Conservation (phyloP, 2,113 vertebrate species). For the Protomyctophum bolini region DNA sequence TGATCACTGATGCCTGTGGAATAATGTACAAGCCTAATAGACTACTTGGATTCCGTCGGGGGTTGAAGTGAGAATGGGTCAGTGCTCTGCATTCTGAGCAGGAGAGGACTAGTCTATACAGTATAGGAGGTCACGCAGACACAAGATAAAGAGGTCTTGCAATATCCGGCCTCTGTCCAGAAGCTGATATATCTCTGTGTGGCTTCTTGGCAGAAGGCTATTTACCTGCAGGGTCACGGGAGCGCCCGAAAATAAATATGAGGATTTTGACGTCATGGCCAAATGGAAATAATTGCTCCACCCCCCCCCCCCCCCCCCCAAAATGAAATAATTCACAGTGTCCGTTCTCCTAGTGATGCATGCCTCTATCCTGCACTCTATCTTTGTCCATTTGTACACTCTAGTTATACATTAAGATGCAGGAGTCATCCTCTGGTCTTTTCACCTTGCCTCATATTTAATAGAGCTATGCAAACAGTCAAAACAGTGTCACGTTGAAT, state of each 20-base stretch:
- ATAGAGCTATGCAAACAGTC: conserved; percentile 15
- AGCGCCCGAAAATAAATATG: neutral
- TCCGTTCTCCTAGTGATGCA: too few species aligned
- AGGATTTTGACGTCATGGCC: neutral
- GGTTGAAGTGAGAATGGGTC: conserved; percentile 33
- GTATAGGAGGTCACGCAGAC: conserved; percentile 17
- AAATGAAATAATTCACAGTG: too few species aligned
- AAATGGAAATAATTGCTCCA: too few species aligned
- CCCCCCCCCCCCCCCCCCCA: too few species aligned
- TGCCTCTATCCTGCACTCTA: too few species aligned
- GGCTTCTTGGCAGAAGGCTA: conserved; percentile 23
- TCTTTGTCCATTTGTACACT: too few species aligned
- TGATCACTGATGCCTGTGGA: conserved; percentile 34
- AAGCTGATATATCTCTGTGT: conserved; percentile 28
- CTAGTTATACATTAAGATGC: neutral
- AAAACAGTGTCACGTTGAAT: conserved; percentile 29
- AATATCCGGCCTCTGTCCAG: conserved; percentile 35
- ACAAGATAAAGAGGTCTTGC: conserved; percentile 37
- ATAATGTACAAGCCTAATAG: conserved; percentile 29
- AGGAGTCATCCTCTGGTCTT: neutral
- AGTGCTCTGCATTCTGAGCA: conserved; percentile 58
- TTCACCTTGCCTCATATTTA: neutral
- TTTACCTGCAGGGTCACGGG: neutral
- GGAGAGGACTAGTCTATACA: conserved; percentile 22
- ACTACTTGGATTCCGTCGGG: conserved; percentile 33